Evolutionary conservation across 2,797 vertebrate genomes (phyloP).

Genomic region (Clamator glandarius): DNA sequence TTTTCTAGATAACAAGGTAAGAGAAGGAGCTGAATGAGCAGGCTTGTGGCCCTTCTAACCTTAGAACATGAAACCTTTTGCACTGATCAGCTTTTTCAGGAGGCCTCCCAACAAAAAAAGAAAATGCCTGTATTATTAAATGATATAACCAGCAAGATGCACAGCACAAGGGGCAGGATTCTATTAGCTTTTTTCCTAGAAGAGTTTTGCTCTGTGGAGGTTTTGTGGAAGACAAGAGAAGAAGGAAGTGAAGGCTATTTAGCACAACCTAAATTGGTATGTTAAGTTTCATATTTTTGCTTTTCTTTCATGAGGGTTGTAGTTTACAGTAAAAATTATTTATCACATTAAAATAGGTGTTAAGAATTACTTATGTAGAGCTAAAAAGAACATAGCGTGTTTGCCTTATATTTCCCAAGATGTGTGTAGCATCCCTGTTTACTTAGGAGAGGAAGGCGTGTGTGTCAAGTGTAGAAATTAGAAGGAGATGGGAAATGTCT

Average conservation of each 20-base stretch:
- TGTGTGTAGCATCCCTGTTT: constrained; percentile 43
- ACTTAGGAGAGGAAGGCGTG: constrained; percentile 63
- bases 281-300: constrained; percentile 12
- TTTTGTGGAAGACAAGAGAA: constrained; percentile 10
- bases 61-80: constrained; percentile 23
- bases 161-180: background rate
- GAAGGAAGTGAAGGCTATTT: background rate
- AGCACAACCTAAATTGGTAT: constrained; percentile 11
- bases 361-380: constrained; percentile 19
- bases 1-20: background rate
- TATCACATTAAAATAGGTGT: background rate
- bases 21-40: constrained; percentile 28
- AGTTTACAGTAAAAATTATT: constrained; percentile 33
- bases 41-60: background rate
- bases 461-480: constrained; percentile 63
- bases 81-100: constrained; percentile 27
- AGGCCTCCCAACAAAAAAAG: background rate
- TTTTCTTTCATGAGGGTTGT: constrained; percentile 35
- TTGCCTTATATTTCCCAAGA: background rate
- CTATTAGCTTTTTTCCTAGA: background rate
- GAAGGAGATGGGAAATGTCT: constrained; percentile 58
- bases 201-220: background rate
- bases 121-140: background rate
- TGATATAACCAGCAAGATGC: background rate
- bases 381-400: constrained; percentile 28